Evolutionary conservation across 2,797 vertebrate genomes (phyloP).

Genomic region (Brachyalestes nurse): DNA sequence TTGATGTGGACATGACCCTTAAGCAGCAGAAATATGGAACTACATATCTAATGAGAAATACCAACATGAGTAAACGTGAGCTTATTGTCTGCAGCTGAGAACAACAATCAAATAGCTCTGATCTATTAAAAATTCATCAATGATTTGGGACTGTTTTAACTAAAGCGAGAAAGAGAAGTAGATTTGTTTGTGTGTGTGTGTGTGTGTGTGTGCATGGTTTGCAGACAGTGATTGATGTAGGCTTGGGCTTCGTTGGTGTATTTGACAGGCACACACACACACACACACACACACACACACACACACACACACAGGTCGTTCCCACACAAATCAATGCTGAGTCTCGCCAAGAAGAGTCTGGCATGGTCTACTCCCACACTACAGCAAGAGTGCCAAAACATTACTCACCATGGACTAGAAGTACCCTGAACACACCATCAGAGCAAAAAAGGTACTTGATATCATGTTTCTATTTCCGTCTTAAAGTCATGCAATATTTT

Average conservation of each 20-base stretch:
- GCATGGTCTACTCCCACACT: conserved; percentile 48
- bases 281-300: conserved; percentile 28
- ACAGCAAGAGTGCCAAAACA: conserved; percentile 33
- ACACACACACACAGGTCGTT: conserved; percentile 45
- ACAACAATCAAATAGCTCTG: conserved; percentile 13
- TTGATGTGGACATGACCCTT: conserved; percentile 70
- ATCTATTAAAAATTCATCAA: conserved; percentile 39
- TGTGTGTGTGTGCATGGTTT: neutral
- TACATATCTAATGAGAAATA: conserved; percentile 67
- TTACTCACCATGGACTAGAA: conserved; percentile 32
- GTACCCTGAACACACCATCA: conserved; percentile 12
- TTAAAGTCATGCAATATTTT: neutral
- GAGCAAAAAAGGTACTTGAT: neutral
- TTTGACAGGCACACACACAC: conserved; percentile 24
- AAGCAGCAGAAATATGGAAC: conserved; percentile 75
- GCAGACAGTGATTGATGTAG: conserved; percentile 42
- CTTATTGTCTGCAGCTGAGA: conserved; percentile 13
- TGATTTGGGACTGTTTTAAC: conserved; percentile 9
- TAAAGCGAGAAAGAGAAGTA: conserved; percentile 9
- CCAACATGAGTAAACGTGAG: conserved; percentile 32
- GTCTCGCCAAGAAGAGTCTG: conserved; percentile 56
- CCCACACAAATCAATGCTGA: conserved; percentile 63
- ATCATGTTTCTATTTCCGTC: neutral
- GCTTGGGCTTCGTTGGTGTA: conserved; percentile 33
- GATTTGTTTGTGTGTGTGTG: neutral